These are phyloP conservation scores for Heterocephalus glaber DNA, from an alignment of 2,113 vertebrate genomes.

Conservation along the genomic window DNA sequence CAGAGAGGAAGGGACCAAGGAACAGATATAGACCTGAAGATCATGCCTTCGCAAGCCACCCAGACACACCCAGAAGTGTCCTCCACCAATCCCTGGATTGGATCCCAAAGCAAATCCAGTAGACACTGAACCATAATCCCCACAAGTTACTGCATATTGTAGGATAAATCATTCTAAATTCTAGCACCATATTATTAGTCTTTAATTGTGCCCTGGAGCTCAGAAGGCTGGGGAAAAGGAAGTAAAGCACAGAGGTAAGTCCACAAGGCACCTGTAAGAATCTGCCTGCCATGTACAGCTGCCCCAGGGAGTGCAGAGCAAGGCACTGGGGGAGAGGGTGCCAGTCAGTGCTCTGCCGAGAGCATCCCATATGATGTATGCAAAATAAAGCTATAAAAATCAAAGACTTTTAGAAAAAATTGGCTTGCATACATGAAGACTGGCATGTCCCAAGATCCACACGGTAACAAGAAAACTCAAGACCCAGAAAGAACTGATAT, in stretches of 20 bases:
- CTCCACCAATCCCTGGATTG: not conserved
- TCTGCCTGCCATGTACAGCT: rapidly evolving
- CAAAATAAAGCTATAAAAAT: not conserved
- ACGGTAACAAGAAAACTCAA: not conserved
- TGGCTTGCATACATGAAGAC: not conserved
- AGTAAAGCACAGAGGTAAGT: too few species aligned
- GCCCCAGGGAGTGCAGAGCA: rapidly evolving
- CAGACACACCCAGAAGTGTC: not conserved
- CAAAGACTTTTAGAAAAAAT: not conserved
- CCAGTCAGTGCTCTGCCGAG: not conserved
- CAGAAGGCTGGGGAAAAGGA: not conserved
- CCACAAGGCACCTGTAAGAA: not conserved
- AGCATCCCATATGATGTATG: not conserved
- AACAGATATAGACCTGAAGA: not conserved
- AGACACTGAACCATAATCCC: not conserved
- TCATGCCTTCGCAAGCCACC: not conserved
- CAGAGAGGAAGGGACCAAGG: not conserved
- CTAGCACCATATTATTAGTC: rapidly evolving
- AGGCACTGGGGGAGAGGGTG: rapidly evolving
- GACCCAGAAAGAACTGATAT: not conserved
- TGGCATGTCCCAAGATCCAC: not conserved
- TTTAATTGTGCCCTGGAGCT: not conserved
- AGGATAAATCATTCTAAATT: not conserved
- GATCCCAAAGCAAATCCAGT: not conserved
- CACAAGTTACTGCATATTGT: not conserved